These are phyloP conservation scores for Sebastes aleutianus DNA, from an alignment of 2,797 vertebrate species.

Conservation along the genomic window DNA sequence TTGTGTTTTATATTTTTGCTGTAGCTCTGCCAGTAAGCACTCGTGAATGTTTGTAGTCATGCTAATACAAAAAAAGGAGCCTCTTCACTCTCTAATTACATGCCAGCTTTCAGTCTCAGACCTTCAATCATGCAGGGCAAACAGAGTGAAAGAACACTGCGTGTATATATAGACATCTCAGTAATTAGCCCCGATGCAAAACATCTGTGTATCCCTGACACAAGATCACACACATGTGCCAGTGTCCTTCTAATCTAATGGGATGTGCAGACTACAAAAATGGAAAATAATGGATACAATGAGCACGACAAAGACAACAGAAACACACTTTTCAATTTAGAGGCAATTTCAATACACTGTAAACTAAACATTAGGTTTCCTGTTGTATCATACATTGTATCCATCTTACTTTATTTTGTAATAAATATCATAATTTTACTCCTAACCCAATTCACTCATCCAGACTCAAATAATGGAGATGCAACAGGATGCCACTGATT, in stretches of 20 bases:
- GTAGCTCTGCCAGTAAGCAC: neutral
- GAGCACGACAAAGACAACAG: neutral
- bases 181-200: neutral
- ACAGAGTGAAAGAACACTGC: neutral
- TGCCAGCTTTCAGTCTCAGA: neutral
- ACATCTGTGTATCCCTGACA: neutral
- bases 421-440: neutral
- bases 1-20: neutral
- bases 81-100: neutral
- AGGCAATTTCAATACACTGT: neutral
- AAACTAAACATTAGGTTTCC: neutral
- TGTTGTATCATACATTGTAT: neutral
- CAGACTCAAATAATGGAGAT: neutral
- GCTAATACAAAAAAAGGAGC: neutral
- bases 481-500: no score
- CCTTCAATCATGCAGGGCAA: neutral
- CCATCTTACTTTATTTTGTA: neutral
- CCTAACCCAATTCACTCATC: neutral
- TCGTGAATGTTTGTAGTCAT: neutral
- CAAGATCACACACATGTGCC: neutral
- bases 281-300: neutral
- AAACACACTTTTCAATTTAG: neutral
- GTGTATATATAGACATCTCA: neutral
- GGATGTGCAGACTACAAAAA: neutral
- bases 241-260: neutral